Evolutionary conservation across 1,140 invertebrate genomes (phyloP).

Genomic region (Araneus ventricosus): DNA sequence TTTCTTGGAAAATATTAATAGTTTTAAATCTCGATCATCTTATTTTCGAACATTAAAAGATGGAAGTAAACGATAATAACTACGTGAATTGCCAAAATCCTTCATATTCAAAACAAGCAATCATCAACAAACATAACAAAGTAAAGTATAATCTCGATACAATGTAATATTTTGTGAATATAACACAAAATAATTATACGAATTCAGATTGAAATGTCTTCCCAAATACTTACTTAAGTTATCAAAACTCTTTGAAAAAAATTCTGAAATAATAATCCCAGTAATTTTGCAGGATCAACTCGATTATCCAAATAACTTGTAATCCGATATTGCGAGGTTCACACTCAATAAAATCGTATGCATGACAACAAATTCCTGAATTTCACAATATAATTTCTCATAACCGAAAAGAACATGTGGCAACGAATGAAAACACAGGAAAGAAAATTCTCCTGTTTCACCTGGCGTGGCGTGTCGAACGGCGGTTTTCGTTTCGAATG

Average conservation of each 20-base stretch:
- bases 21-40: no score
- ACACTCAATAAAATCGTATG: conserved; percentile 14
- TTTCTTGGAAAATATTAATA: no score
- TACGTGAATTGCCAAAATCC: no score
- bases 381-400: conserved; percentile 1
- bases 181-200: not conserved
- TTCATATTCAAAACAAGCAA: no score
- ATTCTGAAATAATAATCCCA: not conserved
- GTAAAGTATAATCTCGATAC: not conserved
- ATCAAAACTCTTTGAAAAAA: not conserved
- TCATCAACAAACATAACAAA: no score
- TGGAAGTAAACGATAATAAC: no score
- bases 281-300: not conserved
- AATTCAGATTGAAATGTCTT: not conserved
- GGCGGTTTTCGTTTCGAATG: conserved; percentile 25
- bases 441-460: not conserved
- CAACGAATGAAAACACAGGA: not conserved
- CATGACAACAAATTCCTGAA: not conserved
- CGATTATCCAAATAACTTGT: not conserved
- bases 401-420: not conserved
- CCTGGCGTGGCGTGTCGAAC: conserved; percentile 30
- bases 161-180: not conserved
- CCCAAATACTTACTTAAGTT: conserved; percentile 17
- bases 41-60: no score
- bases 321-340: conserved; percentile 6